phyloP scores from a whole-genome alignment of 1,140 invertebrate species.

The Cataglyphis hispanica region DNA sequence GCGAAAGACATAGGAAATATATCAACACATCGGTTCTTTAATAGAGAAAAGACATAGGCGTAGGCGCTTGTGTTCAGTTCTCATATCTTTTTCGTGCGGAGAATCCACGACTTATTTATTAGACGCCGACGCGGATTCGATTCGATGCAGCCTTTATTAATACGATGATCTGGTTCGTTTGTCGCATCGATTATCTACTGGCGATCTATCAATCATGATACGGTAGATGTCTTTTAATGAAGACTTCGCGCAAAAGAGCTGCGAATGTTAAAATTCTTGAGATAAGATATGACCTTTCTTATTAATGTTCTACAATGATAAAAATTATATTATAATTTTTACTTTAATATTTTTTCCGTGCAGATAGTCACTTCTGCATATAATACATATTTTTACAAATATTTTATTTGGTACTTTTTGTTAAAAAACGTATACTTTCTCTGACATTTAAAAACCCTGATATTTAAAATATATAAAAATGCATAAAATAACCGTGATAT shows the following conservation, averaged over 20 bases:
- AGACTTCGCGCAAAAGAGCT: background rate
- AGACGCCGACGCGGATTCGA: slow-evolving; percentile 76
- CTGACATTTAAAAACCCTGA: too few species aligned
- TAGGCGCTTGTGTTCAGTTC: slow-evolving; percentile 59
- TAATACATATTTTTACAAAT: too few species aligned
- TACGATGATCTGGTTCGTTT: slow-evolving; percentile 62
- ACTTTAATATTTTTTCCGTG: too few species aligned
- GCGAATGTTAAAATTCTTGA: background rate
- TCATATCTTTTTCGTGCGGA: slow-evolving; percentile 59
- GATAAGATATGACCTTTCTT: background rate
- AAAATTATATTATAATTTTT: too few species aligned
- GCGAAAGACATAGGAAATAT: slow-evolving; percentile 73
- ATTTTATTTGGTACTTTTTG: too few species aligned
- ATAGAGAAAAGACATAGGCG: slow-evolving; percentile 69
- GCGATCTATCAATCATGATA: slow-evolving; percentile 7
- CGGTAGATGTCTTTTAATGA: background rate
- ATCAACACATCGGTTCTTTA: slow-evolving; percentile 76
- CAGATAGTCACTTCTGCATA: too few species aligned
- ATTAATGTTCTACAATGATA: too few species aligned
- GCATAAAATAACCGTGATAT: too few species aligned
- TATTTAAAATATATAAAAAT: too few species aligned
- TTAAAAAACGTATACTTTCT: too few species aligned
- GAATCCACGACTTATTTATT: slow-evolving; percentile 77
- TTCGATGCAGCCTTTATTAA: slow-evolving; percentile 68
- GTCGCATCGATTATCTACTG: slow-evolving; percentile 43